Base-by-base conservation (phyloP, 1,140 invertebrate genomes). In the Drosophila dunni region DNA sequence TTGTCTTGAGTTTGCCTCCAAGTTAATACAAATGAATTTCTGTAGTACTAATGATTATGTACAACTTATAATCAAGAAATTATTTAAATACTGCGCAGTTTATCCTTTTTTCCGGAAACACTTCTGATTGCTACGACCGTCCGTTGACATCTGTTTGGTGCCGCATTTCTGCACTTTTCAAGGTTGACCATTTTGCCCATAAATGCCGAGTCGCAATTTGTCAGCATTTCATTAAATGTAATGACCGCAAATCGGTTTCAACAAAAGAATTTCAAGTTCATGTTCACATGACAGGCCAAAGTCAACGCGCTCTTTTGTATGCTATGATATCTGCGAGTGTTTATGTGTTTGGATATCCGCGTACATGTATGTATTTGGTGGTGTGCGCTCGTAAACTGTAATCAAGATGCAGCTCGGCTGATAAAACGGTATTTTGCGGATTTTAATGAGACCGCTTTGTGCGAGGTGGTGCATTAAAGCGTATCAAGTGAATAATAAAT, bases 191-290 rank as follows among this genome's bases (percentile, higher is more conserved):
- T 70, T 78, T 72, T 79, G 66, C 64, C 62, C 11, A 63, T 44
- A 38, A 20, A 17, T 51, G n/a, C 15, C 56, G 20, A 76, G 42
- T 70, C 83, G 82, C 83, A 78, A 68, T 75, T 88, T 56, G 69
- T 44, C 40, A 73, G 53, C 69, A 63, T 53, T 74, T 77, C 63
- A 89, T 83, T 83, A 79, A 69, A 36, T 71, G 60, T 88, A 88
- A 88, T 88, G 83, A 88, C 79, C 48, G 69, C 61, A 50, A 79
- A 62, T 61, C 34, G 68, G 53, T 15, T 40, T 17, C 61, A 66
- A 84, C 83, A 88, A 88, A 79, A 89, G 83, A 84, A 88, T 88
- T 86, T 83, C 84, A 89, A 88, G 73, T 88, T 86, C 83, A 83
- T 51, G 72, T 82, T 66, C 75, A 76, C 78, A 20, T 69, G 68